Conservation (phyloP, 2,888 invertebrate species). For the Poecilus cupreus region DNA sequence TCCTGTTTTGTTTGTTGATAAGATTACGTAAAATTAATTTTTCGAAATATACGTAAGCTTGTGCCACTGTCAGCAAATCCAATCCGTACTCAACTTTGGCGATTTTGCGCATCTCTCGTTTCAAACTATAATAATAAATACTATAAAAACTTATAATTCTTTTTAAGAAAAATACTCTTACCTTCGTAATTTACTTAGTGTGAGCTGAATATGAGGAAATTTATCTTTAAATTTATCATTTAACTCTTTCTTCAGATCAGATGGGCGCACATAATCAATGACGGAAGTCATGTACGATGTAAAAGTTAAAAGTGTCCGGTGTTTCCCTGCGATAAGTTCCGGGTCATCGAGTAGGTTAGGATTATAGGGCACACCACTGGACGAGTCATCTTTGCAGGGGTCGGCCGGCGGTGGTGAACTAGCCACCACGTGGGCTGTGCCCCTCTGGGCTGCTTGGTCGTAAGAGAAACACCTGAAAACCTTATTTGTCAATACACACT, state of each 20-base stretch:
- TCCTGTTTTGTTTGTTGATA: slow-evolving; percentile 96
- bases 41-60: slow-evolving; percentile 99
- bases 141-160: not conserved
- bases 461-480: slow-evolving; percentile 83
- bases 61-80: slow-evolving; percentile 94
- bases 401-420: slow-evolving; percentile 73
- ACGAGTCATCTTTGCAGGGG: slow-evolving; percentile 70
- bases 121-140: slow-evolving; percentile 80
- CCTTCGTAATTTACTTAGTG: slow-evolving; percentile 97
- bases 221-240: slow-evolving; percentile 97
- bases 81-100: slow-evolving; percentile 87
- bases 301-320: slow-evolving; percentile 89
- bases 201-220: slow-evolving; percentile 95
- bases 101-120: slow-evolving; percentile 95
- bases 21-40: slow-evolving; percentile 93
- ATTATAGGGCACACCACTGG: slow-evolving; percentile 77
- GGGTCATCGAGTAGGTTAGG: slow-evolving; percentile 96
- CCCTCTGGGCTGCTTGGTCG: slow-evolving; percentile 79
- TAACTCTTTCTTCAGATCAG: slow-evolving; percentile 95
- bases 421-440: slow-evolving; percentile 73
- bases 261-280: slow-evolving; percentile 96
- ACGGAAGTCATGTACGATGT: slow-evolving; percentile 96
- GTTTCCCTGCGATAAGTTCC: slow-evolving; percentile 91
- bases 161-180: slow-evolving; percentile 72
- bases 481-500: not conserved